Conservation (phyloP, 2,888 invertebrate genomes). For the Odontomyia ornata region DNA sequence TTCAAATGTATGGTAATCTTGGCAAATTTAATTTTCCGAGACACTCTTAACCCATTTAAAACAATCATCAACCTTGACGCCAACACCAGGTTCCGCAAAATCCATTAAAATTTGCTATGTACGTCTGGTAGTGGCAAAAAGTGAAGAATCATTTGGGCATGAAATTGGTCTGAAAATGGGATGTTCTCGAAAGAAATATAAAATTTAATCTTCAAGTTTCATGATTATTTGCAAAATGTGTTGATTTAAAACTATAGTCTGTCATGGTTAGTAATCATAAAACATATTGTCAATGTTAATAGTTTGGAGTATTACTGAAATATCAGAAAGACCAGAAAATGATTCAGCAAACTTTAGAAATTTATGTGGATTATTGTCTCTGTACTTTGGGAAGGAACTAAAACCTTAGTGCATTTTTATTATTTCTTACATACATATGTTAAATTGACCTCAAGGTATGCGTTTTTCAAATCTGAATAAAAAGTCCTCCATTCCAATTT, state of each 20-base stretch:
- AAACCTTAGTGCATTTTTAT: no score
- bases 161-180: slow-evolving; percentile 35
- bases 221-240: slow-evolving; percentile 31
- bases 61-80: slow-evolving; percentile 6
- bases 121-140: slow-evolving; percentile 29
- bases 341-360: no score
- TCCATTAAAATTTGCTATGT: slow-evolving; percentile 17
- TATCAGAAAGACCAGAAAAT: no score
- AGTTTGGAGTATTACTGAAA: no score
- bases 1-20: background rate
- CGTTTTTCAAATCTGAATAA: no score
- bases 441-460: no score
- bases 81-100: background rate
- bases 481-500: no score
- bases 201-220: slow-evolving; percentile 11
- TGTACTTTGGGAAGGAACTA: no score
- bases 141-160: slow-evolving; percentile 25
- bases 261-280: slow-evolving; percentile 37
- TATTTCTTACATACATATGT: no score
- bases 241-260: slow-evolving; percentile 27
- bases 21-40: background rate
- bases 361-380: no score
- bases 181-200: slow-evolving; percentile 33
- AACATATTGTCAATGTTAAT: slow-evolving; percentile 2
- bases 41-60: background rate